Evolutionary conservation across 2,113 vertebrate species (phyloP), one percentile per base, ranked within the genome.

Genomic region (Meriones unguiculatus): DNA sequence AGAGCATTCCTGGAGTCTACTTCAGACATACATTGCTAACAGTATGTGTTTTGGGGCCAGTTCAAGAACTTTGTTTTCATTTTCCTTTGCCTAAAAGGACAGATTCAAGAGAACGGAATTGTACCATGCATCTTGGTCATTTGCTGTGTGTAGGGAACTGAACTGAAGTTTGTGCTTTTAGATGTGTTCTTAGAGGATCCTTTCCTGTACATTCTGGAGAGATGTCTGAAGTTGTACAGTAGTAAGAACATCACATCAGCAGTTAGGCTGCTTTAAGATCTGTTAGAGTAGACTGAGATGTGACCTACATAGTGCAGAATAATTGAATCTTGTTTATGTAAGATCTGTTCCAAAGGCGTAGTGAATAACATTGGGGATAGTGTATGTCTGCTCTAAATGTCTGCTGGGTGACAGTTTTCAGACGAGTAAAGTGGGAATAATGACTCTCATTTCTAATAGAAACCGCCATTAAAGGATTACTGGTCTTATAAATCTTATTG

Each of bases 211-310:
- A 73, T 41, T 96, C 93, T 84, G 22, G 38, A 93, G 38, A 92
- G 93, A 77, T 52, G 50, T 20, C 46, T 91, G 69, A 87, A 89
- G 67, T 30, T 90, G 24, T 88, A 91, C 20, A 82, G 88, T 95
- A 90, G 89, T 76, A 95, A 78, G 87, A 93, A 41, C 57, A 93
- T 95, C 93, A 5, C 41, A 17, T 90, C 93, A 85, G 54, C 41
- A 82, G 0, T 88, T 32, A 87, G 18, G 35, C 59, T 46, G 46
- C 46, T 46, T 46, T 46, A 46, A 46, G 8, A 28, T 82, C 64
- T 64, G 22, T 76, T 93, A 72, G 25, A 87, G 82, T 80, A 90
- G 22, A 80, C 95, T 92, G 76, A 94, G 41, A 13, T 88, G 5
- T 91, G 35, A 70, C 30, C 7, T 84, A 70, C 93, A 84, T 87